Evolutionary conservation across 2,113 vertebrate species (phyloP).

Genomic region (Myrmecophaga tridactyla): DNA sequence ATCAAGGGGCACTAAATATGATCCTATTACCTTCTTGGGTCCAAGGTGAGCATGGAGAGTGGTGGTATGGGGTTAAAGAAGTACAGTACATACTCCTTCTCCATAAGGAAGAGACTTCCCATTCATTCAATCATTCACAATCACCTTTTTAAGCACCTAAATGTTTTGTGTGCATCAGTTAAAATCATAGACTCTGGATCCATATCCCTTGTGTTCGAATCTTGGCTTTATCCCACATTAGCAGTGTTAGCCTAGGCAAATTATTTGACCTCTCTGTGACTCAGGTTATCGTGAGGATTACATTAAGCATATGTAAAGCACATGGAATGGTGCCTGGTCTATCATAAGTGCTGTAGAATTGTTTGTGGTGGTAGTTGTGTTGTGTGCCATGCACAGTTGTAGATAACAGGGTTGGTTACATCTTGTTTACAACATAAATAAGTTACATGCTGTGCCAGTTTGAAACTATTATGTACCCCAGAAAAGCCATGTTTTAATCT

Average conservation of each 20-base stretch:
- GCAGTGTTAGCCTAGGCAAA: too few species aligned
- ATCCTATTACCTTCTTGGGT: too few species aligned
- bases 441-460: too few species aligned
- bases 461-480: too few species aligned
- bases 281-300: not conserved
- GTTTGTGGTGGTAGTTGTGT: not conserved
- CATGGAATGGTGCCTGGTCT: not conserved
- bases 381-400: not conserved
- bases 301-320: accelerated
- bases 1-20: accelerated
- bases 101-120: not conserved
- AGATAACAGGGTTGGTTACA: not conserved
- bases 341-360: accelerated
- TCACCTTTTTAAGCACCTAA: too few species aligned
- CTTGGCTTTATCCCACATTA: accelerated
- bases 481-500: too few species aligned
- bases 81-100: accelerated
- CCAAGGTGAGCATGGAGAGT: too few species aligned
- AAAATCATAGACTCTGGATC: not conserved
- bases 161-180: not conserved
- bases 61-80: not conserved
- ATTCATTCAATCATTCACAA: not conserved
- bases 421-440: not conserved
- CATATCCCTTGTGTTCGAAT: not conserved
- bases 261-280: too few species aligned